These are phyloP conservation scores for Todiramphus chloris DNA, from an alignment of 2,113 vertebrate species.

Conservation along the genomic window DNA sequence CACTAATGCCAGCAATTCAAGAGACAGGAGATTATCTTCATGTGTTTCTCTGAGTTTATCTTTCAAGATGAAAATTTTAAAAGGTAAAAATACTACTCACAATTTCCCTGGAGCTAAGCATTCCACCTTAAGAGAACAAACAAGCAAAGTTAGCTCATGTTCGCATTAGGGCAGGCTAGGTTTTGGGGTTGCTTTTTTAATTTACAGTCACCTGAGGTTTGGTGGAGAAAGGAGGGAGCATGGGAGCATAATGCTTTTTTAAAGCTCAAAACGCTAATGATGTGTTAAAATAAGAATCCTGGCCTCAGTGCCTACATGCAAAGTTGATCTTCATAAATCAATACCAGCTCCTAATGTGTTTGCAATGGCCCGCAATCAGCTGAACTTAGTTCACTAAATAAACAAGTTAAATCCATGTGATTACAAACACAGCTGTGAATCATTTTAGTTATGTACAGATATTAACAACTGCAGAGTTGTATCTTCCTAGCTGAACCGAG, in stretches of 20 bases:
- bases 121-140: slow-evolving; percentile 18
- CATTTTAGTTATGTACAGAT: not conserved
- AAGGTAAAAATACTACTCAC: not conserved
- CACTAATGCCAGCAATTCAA: not conserved
- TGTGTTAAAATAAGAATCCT: not conserved
- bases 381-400: not conserved
- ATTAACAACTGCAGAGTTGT: not conserved
- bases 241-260: not conserved
- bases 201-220: not conserved
- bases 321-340: not conserved
- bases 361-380: not conserved
- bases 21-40: not conserved
- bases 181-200: not conserved
- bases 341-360: not conserved
- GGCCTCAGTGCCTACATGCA: not conserved
- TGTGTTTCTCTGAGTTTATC: not conserved
- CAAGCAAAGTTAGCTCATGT: not conserved
- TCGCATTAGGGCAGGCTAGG: not conserved
- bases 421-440: not conserved
- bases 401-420: not conserved
- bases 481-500: not conserved
- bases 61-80: not conserved
- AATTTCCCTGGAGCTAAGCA: slow-evolving; percentile 58
- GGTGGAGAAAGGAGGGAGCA: not conserved
- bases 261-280: not conserved